phyloP scores from a whole-genome alignment of 2,888 invertebrate genomes.

The Lasioglossum oenotherae region DNA sequence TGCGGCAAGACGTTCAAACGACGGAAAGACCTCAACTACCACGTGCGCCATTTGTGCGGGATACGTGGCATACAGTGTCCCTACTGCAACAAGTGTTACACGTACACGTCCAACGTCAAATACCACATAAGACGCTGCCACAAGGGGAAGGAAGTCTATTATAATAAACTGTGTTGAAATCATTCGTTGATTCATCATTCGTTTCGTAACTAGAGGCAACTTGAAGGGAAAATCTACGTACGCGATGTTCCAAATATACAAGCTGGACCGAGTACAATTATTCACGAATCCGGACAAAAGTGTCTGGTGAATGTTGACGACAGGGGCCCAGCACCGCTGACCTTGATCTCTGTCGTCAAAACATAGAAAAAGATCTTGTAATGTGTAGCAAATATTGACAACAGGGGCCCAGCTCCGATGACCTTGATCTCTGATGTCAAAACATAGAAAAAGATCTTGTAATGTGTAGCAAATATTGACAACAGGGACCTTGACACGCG shows the following conservation, averaged over 20 bases:
- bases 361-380: no score
- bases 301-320: no score
- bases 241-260: neutral
- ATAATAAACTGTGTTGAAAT: conserved; percentile 58
- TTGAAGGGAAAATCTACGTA: neutral
- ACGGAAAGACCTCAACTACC: conserved; percentile 73
- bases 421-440: no score
- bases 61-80: conserved; percentile 82
- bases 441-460: no score
- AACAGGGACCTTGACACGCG: no score
- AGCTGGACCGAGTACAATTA: neutral
- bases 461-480: no score
- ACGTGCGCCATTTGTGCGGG: conserved; percentile 78
- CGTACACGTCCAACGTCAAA: conserved; percentile 67
- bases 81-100: conserved; percentile 77
- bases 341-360: no score
- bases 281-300: neutral
- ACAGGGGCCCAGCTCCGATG: no score
- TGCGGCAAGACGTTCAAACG: conserved; percentile 81
- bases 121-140: conserved; percentile 72
- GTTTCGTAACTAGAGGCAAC: neutral
- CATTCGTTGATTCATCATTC: neutral
- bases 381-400: no score
- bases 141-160: conserved; percentile 59
- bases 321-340: no score